Evolutionary conservation across 2,797 vertebrate species (phyloP).

Genomic region (Myotis findleyi): DNA sequence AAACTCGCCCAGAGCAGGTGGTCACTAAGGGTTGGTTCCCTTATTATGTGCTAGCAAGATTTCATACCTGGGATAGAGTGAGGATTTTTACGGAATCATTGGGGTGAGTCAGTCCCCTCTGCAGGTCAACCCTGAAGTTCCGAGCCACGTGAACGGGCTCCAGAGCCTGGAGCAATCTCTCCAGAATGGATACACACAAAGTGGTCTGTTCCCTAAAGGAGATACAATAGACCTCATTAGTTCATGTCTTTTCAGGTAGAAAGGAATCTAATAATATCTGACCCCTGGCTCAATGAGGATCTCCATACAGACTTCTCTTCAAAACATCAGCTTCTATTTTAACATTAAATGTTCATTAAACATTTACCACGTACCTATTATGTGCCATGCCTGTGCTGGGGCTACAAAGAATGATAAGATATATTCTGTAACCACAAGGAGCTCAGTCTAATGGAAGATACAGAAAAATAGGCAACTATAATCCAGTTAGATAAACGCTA

Average conservation of each 20-base stretch:
- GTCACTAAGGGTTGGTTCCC: background rate
- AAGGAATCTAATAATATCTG: background rate
- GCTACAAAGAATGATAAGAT: background rate
- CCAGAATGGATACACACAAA: slow-evolving; percentile 94
- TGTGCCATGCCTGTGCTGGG: background rate
- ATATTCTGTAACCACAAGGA: background rate
- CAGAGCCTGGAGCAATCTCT: slow-evolving; percentile 92
- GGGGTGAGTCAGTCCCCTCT: slow-evolving; percentile 92
- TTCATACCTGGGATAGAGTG: slow-evolving; percentile 92
- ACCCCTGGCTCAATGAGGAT: background rate
- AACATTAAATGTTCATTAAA: background rate
- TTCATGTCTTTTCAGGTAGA: background rate
- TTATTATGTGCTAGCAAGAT: background rate
- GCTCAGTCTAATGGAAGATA: slow-evolving; percentile 39
- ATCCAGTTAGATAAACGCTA: background rate
- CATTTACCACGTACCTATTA: background rate
- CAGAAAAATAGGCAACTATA: slow-evolving; percentile 6
- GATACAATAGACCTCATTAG: slow-evolving; percentile 53
- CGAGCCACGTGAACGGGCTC: slow-evolving; percentile 91
- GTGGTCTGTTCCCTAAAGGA: slow-evolving; percentile 92
- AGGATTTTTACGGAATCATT: slow-evolving; percentile 93
- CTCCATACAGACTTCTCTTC: background rate
- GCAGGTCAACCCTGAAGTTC: slow-evolving; percentile 91
- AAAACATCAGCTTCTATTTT: slow-evolving; percentile 13
- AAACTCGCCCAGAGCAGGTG: background rate